These are phyloP conservation scores for Aromia moschata DNA, from an alignment of 2,888 invertebrate genomes.

Conservation along the genomic window DNA sequence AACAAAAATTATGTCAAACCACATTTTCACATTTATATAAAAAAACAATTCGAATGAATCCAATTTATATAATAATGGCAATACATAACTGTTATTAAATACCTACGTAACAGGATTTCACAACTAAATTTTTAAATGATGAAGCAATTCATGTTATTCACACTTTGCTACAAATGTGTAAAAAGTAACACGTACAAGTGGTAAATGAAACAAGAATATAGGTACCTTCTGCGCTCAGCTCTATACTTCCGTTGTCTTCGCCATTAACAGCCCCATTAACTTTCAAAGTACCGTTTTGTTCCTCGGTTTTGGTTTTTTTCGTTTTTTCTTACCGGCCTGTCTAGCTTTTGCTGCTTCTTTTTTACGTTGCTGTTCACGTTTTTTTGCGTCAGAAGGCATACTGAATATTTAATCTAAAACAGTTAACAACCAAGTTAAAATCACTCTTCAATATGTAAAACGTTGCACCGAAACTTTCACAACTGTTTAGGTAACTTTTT, in stretches of 20 bases:
- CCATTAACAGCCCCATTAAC: slow-evolving; percentile 40
- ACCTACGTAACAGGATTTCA: too few species aligned
- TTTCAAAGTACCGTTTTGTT: slow-evolving; percentile 58
- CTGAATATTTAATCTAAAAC: slow-evolving; percentile 22
- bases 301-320: slow-evolving; percentile 60
- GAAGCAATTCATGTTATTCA: too few species aligned
- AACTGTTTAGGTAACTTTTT: slow-evolving; percentile 25
- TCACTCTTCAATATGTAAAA: slow-evolving; percentile 7
- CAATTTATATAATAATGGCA: too few species aligned
- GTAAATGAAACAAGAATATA: neutral
- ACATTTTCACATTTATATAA: too few species aligned
- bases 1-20: too few species aligned
- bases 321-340: slow-evolving; percentile 61
- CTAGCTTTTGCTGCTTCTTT: slow-evolving; percentile 90
- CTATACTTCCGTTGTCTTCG: slow-evolving; percentile 60
- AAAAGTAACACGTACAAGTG: too few species aligned
- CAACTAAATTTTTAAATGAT: too few species aligned
- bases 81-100: too few species aligned
- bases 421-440: slow-evolving; percentile 17
- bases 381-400: slow-evolving; percentile 99
- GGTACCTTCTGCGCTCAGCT: slow-evolving; percentile 77
- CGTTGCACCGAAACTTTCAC: slow-evolving; percentile 27
- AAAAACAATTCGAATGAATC: too few species aligned
- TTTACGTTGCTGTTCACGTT: slow-evolving; percentile 96
- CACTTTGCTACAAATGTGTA: too few species aligned